phyloP scores from a whole-genome alignment of 1,140 invertebrate species.

The Paramacrobiotus metropolitanus region DNA sequence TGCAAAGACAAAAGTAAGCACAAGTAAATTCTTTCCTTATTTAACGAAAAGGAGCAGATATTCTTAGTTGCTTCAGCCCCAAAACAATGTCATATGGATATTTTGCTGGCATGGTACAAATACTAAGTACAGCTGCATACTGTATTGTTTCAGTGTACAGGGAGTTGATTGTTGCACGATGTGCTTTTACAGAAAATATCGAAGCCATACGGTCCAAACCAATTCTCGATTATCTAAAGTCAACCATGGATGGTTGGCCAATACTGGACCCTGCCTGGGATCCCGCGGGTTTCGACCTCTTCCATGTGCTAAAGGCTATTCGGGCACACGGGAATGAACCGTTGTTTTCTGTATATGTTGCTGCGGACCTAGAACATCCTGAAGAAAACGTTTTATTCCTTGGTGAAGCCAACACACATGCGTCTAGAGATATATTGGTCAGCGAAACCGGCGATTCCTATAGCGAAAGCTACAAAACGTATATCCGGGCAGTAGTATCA shows the following conservation, averaged over 20 bases:
- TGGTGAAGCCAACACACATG: neutral
- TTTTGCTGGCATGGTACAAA: too few species aligned
- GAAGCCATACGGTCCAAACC: conserved; percentile 18
- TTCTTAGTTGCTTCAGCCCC: too few species aligned
- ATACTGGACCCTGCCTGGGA: neutral
- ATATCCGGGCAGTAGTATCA: neutral
- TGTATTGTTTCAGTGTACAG: too few species aligned
- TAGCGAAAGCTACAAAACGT: neutral
- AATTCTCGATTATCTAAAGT: conserved; percentile 17
- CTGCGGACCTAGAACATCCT: neutral
- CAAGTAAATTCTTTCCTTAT: too few species aligned
- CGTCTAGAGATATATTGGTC: neutral
- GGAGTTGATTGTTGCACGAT: neutral
- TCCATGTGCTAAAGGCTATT: neutral
- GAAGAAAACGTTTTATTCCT: neutral
- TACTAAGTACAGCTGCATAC: too few species aligned
- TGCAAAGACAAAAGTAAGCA: conserved; percentile 19
- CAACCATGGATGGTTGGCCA: neutral
- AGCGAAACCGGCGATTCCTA: neutral
- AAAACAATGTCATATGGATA: too few species aligned
- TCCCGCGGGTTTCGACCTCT: neutral
- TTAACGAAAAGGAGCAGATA: too few species aligned
- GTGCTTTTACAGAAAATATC: conserved; percentile 15
- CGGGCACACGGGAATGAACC: neutral
- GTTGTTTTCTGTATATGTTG: neutral